Evolutionary conservation across 1,140 invertebrate genomes (phyloP).

Genomic region (Drosophila ironensis): DNA sequence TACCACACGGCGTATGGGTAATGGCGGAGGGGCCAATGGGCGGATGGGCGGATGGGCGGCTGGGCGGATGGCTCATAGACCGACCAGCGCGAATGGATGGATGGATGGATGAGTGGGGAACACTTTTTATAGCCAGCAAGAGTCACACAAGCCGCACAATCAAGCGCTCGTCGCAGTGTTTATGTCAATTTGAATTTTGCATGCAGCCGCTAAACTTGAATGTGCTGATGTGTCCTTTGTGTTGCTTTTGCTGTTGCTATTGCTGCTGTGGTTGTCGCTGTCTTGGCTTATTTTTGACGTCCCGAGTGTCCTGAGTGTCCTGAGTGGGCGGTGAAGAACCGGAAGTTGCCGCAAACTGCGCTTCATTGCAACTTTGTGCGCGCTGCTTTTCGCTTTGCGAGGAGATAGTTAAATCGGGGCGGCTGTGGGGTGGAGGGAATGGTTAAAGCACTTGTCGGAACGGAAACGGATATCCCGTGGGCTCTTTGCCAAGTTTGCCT

Average conservation of each 20-base stretch:
- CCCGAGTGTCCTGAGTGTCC: not conserved
- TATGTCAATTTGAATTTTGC: conserved; percentile 74
- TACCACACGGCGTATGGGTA: conserved; percentile 61
- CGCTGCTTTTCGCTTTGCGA: conserved; percentile 14
- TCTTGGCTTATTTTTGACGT: too few relatives aligned
- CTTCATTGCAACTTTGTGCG: conserved; percentile 67
- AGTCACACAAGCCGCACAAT: conserved; percentile 73
- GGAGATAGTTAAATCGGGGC: not conserved
- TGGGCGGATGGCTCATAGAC: not conserved
- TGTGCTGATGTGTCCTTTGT: conserved; percentile 24
- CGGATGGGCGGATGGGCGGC: conserved; percentile 40
- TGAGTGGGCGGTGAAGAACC: conserved; percentile 15
- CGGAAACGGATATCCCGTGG: conserved; percentile 75
- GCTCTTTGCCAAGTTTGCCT: conserved; percentile 62
- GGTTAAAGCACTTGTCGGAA: conserved; percentile 52
- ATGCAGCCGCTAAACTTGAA: conserved; percentile 43
- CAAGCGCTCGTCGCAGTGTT: conserved; percentile 54
- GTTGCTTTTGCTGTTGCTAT: not conserved
- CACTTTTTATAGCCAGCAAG: conserved; percentile 70
- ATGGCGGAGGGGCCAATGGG: not conserved
- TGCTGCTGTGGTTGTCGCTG: not conserved
- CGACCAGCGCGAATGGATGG: not conserved
- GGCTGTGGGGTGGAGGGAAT: not conserved
- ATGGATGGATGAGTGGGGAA: conserved; percentile 48
- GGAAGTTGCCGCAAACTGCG: conserved; percentile 67